Conservation (phyloP, 1,140 invertebrate genomes). For the Anagrus nilaparvatae region DNA sequence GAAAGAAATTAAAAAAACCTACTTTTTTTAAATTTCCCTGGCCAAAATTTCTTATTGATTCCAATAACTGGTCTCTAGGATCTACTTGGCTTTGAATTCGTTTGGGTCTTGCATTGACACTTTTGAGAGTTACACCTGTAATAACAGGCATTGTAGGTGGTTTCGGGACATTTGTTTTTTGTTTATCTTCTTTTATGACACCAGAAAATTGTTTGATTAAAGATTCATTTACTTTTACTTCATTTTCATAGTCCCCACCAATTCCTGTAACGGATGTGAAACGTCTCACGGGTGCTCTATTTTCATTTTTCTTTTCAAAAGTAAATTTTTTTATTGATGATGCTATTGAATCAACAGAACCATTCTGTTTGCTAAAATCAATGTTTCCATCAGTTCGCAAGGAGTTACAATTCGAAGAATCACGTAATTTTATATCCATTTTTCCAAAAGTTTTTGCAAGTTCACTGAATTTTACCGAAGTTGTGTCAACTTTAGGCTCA, state of each 20-base stretch:
- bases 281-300: constrained; percentile 6
- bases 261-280: constrained; percentile 14
- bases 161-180: constrained; percentile 14
- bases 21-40: constrained; percentile 46
- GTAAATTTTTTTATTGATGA: no score
- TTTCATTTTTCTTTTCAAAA: no score
- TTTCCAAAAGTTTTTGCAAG: constrained; percentile 33
- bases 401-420: constrained; percentile 1
- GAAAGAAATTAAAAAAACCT: constrained; percentile 20
- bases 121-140: constrained; percentile 37
- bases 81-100: constrained; percentile 34
- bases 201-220: constrained; percentile 5
- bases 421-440: constrained; percentile 16
- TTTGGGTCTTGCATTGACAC: constrained; percentile 24
- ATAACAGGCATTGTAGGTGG: constrained; percentile 41
- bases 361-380: constrained; percentile 15
- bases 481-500: constrained; percentile 16
- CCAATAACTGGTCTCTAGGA: constrained; percentile 54
- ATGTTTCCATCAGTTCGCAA: no score
- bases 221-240: constrained; percentile 7
- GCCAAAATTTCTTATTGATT: constrained; percentile 63
- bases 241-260: constrained; percentile 1
- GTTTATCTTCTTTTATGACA: background rate
- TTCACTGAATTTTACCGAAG: constrained; percentile 31
- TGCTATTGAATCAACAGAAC: no score